Evolutionary conservation across 2,113 vertebrate species (phyloP).

Genomic region (Ictalurus punctatus): DNA sequence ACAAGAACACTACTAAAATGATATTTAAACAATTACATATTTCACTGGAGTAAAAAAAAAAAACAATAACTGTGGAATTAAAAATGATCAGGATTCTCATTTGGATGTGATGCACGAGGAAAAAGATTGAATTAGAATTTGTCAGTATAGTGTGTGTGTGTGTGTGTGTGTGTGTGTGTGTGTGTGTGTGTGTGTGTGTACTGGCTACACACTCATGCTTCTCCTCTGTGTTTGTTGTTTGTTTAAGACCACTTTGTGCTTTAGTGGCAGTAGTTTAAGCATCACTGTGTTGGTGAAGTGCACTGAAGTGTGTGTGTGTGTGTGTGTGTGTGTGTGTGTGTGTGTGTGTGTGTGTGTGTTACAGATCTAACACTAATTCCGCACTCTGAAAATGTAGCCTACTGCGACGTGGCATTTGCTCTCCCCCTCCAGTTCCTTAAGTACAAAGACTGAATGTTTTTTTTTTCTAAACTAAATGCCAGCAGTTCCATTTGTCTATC

Average conservation of each 20-base stretch:
- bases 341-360: constrained; percentile 6
- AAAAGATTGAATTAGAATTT: not conserved
- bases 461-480: constrained; percentile 37
- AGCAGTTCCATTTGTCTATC: constrained; percentile 26
- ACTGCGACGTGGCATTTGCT: constrained; percentile 48
- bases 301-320: not conserved
- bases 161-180: not conserved
- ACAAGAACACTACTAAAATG: not conserved
- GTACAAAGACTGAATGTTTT: constrained; percentile 25
- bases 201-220: too few relatives aligned
- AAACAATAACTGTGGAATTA: not conserved
- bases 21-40: not conserved
- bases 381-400: constrained; percentile 18
- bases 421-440: constrained; percentile 22
- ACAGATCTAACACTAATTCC: constrained; percentile 31
- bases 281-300: not conserved
- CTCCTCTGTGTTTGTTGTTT: not conserved
- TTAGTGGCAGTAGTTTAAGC: not conserved
- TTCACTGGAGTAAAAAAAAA: not conserved
- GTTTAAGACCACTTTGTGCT: constrained; percentile 8
- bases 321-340: too few relatives aligned
- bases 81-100: not conserved
- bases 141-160: not conserved
- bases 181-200: not conserved
- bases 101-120: not conserved